phyloP scores from a whole-genome alignment of 64 coral and sea anemone species.

The Montipora cactus region DNA sequence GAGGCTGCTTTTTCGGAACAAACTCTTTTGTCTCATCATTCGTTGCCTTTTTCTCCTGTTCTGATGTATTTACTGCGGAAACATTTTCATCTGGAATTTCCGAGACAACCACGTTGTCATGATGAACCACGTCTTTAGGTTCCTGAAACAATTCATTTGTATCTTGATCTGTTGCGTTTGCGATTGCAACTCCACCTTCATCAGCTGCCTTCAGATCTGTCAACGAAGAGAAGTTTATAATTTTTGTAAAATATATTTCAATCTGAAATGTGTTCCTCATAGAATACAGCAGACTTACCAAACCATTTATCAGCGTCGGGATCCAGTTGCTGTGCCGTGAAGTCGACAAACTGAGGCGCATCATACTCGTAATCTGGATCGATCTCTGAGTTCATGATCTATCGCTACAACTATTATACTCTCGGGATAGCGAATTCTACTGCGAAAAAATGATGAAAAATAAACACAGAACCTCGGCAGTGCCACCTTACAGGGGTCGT shows the following conservation, averaged over 20 bases:
- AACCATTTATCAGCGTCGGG: conserved; percentile 82
- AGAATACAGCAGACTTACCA: conserved; percentile 65
- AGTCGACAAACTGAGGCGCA: conserved; percentile 96
- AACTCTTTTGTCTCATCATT: not conserved
- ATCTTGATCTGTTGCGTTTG: conserved; percentile 29
- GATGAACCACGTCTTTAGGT: not conserved
- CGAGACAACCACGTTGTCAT: not conserved
- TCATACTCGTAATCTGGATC: conserved; percentile 85
- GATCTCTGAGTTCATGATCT: conserved; percentile 44
- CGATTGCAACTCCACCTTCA: conserved; percentile 62
- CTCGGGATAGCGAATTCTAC: no score
- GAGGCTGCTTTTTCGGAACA: not conserved
- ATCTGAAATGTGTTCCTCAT: not conserved
- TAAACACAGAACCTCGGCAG: not conserved
- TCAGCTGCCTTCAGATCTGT: conserved; percentile 75
- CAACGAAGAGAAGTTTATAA: not conserved
- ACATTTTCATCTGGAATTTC: conserved; percentile 12
- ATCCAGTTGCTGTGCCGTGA: conserved; percentile 45
- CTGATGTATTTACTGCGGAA: not conserved
- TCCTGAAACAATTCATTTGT: not conserved
- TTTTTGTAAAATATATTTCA: not conserved
- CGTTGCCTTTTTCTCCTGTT: not conserved
- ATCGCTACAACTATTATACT: not conserved
- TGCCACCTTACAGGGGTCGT: conserved; percentile 30
- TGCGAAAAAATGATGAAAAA: not conserved